These are phyloP conservation scores for Rallus limicola DNA, from an alignment of 2,113 vertebrate genomes.

Conservation along the genomic window DNA sequence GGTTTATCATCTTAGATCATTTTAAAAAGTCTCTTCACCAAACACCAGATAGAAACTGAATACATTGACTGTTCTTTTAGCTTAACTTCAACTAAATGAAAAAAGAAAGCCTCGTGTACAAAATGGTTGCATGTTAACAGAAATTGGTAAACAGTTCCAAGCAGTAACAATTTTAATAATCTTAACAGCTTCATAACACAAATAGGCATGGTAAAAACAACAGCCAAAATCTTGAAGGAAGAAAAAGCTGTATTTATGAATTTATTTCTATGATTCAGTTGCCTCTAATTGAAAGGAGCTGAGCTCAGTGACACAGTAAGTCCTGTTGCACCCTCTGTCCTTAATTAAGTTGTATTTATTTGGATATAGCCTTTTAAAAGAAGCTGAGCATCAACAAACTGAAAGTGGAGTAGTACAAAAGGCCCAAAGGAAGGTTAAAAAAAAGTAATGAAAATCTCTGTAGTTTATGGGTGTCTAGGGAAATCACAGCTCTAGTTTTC, in stretches of 20 bases:
- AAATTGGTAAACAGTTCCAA: background rate
- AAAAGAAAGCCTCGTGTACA: background rate
- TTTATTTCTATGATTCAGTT: background rate
- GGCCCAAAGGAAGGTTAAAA: conserved; percentile 46
- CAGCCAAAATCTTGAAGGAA: background rate
- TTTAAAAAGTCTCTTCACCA: background rate
- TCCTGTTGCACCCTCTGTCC: background rate
- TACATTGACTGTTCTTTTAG: background rate
- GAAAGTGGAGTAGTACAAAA: background rate
- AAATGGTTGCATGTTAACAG: background rate
- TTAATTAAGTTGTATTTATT: conserved; percentile 64
- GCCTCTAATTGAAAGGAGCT: background rate
- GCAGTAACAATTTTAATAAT: background rate
- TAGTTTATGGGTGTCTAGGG: conserved; percentile 9
- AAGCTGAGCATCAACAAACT: conserved; percentile 7
- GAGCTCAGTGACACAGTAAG: background rate
- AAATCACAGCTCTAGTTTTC: conserved; percentile 22
- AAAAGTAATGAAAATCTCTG: conserved; percentile 20
- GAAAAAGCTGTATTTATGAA: background rate
- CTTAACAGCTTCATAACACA: background rate
- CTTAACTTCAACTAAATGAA: background rate
- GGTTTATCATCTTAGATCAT: background rate
- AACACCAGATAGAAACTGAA: background rate
- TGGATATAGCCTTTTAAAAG: background rate
- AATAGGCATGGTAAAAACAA: background rate